Base-by-base conservation (phyloP, 1,140 invertebrate species). In the Eurytemora carolleeae region DNA sequence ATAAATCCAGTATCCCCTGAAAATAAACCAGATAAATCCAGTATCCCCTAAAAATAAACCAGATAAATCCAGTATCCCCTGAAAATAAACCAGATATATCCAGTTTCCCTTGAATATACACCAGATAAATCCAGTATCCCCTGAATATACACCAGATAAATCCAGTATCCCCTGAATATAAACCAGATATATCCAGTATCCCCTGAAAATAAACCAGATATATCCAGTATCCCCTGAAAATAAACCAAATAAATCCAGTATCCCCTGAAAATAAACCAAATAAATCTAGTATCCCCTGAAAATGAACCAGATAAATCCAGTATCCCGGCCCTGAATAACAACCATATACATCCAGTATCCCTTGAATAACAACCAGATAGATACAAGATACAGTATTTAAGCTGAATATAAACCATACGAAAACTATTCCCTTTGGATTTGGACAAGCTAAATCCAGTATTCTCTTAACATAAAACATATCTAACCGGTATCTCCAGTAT, bases 31-130 rank as follows among this genome's bases (percentile, higher is more conserved):
- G n/a, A n/a, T n/a, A 7, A 44, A 12, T 7, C 31, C 31, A 44
- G 31, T 44, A 44, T 44, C 31, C n/a, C 31, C 31, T 64, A 64
- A 25, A 57, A 52, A 22, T 7, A 53, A 53, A 22, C 31, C 31
- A 44, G n/a, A n/a, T n/a, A 7, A 44, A 12, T 44, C 31, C 31
- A 44, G 31, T 44, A 44, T 44, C 31, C n/a, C 31, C 31, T 44
- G n/a, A n/a, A 44, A 12, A 44, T 7, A 44, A 12, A 7, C 31
- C 31, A 44, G n/a, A n/a, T n/a, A 7, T 12, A 44, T 44, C 31
- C 31, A 44, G 31, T 44, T 12, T 44, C 31, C n/a, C n/a, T 44
- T 44, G n/a, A n/a, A 44, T 44, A 44, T 7, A 44, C n/a, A 44
- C 7, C 7, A 12, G n/a, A 44, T 44, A 7, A 12, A 12, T 7